Evolutionary conservation across 2,888 invertebrate genomes (phyloP), one percentile per base, ranked within the genome.

Genomic region (Atrina japonica): DNA sequence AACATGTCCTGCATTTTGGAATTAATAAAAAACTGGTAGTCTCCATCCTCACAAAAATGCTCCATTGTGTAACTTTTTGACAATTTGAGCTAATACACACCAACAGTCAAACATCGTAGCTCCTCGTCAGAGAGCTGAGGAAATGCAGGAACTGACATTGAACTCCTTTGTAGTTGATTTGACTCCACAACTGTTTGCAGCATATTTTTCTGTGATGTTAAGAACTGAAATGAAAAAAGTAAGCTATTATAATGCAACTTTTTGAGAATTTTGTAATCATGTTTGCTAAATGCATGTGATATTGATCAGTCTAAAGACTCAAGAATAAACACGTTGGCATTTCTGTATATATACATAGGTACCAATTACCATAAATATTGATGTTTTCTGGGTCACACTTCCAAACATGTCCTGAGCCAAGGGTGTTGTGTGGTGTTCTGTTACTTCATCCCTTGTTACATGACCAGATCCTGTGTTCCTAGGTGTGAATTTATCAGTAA

Each of bases 301-400:
- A n/a, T n/a, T n/a, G n/a, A n/a, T n/a, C n/a, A n/a, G n/a, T n/a
- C n/a, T n/a, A n/a, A n/a, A n/a, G n/a, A n/a, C n/a, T n/a, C n/a
- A n/a, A n/a, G n/a, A n/a, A n/a, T n/a, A n/a, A n/a, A n/a, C n/a
- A n/a, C n/a, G n/a, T n/a, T n/a, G n/a, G n/a, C n/a, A n/a, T 40
- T 66, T 59, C 18, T 66, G 41, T 41, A 66, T 66, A 18, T 41
- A 66, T n/a, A 66, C 41, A 18, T 66, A 66, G 6, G 66, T 66
- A 2, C 66, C 66, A 59, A 50, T 59, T 18, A 40, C 40, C n/a
- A 67, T 52, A 9, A 67, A 23, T 11, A 67, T 60, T 25, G 45
- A 43, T 47, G 60, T 52, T 6, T 27, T 43, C n/a, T 59, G 11
- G 14, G 53, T 16, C 11, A 29, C 30, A 67, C 52, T 43, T 3